Base-by-base conservation (phyloP, 2,113 vertebrate genomes). In the Sapajus apella region DNA sequence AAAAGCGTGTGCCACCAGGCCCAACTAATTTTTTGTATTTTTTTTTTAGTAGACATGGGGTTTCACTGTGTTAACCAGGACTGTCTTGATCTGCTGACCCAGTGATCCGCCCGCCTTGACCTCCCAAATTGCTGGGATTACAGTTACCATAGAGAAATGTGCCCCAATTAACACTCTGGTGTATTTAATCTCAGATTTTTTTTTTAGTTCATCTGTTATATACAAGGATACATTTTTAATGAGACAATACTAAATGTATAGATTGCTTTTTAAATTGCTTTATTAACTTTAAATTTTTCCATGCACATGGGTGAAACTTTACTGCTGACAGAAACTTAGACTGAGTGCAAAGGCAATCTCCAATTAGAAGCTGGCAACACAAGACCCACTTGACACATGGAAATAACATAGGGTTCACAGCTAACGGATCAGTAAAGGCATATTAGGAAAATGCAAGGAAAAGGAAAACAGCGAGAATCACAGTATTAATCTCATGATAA, bases 281-380 rank as follows among this genome's bases (percentile, higher is more conserved):
- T 98, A 98, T 98, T 97, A 91, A 96, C 82, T 91, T 97, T 68
- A 98, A 61, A 91, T 79, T 91, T 97, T 97, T 97, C 89, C 97
- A 97, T 97, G 96, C 97, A 97, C 94, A 96, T 90, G 61, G 89
- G 68, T 77, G 82, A 96, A 84, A 95, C 30, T 91, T 30, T 91
- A 94, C 77, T 77, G 52, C 76, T 93, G 91, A 97, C 96, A 97
- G 91, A 95, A 97, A 97, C 84, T 93, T 95, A 92, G 73, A 86
- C 58, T 86, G 88, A 37, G n/a, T 89, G 91, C 43, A 91, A 91
- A 97, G 89, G 86, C 95, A 93, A 96, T 94, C 37, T 97, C 55
- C 77, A 89, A 23, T 64, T 92, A 92, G 73, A 97, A 97, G 70
- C 75, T 95, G 85, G 93, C 89, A 94, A 94, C 82, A 92, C 75